Conservation (phyloP, 1,140 invertebrate species). For the Drosophila pseudoananassae region DNA sequence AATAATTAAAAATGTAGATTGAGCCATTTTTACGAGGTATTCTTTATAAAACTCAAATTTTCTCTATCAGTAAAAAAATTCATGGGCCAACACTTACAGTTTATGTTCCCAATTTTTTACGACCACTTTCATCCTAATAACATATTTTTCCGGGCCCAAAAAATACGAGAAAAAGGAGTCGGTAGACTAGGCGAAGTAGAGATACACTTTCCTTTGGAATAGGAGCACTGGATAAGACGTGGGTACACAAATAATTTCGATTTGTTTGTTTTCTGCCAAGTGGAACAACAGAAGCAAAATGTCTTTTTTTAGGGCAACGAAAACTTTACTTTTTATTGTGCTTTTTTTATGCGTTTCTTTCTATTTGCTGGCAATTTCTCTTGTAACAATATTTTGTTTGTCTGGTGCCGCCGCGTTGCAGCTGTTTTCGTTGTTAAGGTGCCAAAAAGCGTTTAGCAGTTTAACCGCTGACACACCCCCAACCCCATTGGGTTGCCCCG, state of each 20-base stretch:
- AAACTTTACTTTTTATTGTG: constrained; percentile 57
- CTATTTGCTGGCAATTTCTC: constrained; percentile 68
- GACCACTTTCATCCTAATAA: constrained; percentile 44
- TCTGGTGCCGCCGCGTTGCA: constrained; percentile 48
- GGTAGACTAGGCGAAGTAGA: neutral
- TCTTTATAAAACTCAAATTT: constrained; percentile 10
- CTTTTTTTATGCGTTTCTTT: constrained; percentile 44
- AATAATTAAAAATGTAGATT: constrained; percentile 11
- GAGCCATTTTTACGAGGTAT: constrained; percentile 9
- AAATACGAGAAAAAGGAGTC: neutral
- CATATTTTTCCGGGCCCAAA: constrained; percentile 39
- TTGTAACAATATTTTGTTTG: constrained; percentile 69
- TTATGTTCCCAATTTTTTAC: constrained; percentile 45
- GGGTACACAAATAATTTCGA: neutral
- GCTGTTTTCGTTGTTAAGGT: constrained; percentile 74
- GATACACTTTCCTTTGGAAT: neutral
- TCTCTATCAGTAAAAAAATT: constrained; percentile 19
- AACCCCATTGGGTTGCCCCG: constrained; percentile 17
- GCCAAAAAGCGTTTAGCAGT: constrained; percentile 63
- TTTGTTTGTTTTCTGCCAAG: neutral
- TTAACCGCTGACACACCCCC: constrained; percentile 50
- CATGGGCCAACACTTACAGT: constrained; percentile 26
- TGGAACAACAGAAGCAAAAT: constrained; percentile 2
- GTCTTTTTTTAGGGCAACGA: neutral
- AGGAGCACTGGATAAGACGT: too few species aligned